phyloP scores from a whole-genome alignment of 2,113 vertebrate species.

The Corythaixoides concolor region DNA sequence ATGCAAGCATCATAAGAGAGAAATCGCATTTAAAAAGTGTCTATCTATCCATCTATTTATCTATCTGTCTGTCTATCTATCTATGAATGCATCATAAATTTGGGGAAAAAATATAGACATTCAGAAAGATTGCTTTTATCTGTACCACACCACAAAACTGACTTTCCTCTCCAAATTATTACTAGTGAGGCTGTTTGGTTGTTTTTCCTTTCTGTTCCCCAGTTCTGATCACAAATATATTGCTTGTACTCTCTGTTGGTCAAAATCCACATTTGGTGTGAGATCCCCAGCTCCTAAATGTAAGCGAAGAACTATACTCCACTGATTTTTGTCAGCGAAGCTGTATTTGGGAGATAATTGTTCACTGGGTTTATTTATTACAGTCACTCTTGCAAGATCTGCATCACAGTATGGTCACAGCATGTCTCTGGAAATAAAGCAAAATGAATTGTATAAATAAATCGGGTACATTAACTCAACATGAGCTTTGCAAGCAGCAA shows the following conservation, averaged over 20 bases:
- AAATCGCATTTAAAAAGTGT: neutral
- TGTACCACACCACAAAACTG: neutral
- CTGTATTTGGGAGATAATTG: constrained; percentile 61
- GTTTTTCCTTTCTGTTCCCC: neutral
- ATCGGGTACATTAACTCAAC: constrained; percentile 53
- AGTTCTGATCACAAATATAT: constrained; percentile 41
- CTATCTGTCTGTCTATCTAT: neutral
- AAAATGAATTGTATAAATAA: constrained; percentile 69
- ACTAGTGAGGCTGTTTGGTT: neutral
- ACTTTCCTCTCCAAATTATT: neutral
- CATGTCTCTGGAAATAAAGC: constrained; percentile 63
- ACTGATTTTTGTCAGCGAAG: constrained; percentile 53
- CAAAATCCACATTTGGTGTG: constrained; percentile 22
- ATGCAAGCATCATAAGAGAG: neutral
- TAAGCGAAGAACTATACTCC: constrained; percentile 39
- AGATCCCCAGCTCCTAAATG: constrained; percentile 18
- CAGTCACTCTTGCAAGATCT: constrained; percentile 54
- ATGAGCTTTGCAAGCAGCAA: constrained; percentile 21
- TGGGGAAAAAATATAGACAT: neutral
- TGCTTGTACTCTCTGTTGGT: constrained; percentile 29
- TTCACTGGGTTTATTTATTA: constrained; percentile 63
- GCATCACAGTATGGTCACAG: constrained; percentile 65
- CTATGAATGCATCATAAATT: neutral
- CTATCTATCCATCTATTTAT: too few relatives aligned
- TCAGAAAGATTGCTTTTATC: neutral